phyloP scores from a whole-genome alignment of 2,797 vertebrate species.

The Crenichthys baileyi region DNA sequence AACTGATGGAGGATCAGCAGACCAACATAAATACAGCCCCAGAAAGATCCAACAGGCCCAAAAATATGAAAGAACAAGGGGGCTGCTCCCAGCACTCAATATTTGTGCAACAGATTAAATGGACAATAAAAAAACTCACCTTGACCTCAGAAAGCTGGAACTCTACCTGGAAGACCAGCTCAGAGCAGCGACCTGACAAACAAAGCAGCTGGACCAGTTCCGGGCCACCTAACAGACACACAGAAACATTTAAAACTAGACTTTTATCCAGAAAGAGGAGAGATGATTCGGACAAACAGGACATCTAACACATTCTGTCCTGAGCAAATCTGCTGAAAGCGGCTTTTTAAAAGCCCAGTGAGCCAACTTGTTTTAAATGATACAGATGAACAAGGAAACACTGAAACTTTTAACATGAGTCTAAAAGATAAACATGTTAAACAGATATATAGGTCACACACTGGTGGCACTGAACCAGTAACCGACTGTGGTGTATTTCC shows the following conservation, averaged over 20 bases:
- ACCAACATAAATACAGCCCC: background rate
- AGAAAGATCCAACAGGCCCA: background rate
- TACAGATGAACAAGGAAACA: background rate
- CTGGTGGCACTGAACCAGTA: too few species aligned
- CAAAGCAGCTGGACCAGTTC: constrained; percentile 76
- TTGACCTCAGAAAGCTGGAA: constrained; percentile 84
- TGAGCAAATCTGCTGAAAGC: background rate
- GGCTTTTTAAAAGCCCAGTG: background rate
- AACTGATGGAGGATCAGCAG: background rate
- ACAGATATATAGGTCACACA: background rate
- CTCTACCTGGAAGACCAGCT: constrained; percentile 86
- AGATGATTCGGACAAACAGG: background rate
- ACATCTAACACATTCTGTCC: background rate
- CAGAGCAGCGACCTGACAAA: constrained; percentile 81
- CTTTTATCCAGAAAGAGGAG: background rate
- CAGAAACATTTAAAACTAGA: background rate
- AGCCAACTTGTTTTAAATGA: background rate
- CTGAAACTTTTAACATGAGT: background rate
- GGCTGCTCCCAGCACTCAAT: background rate
- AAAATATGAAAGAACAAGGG: background rate
- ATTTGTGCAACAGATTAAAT: background rate
- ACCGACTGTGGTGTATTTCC: background rate
- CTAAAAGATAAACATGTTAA: background rate
- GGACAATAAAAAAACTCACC: constrained; percentile 73
- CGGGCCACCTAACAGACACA: constrained; percentile 67